Evolutionary conservation across 2,113 vertebrate species (phyloP).

Genomic region (Bostrychus sinensis): DNA sequence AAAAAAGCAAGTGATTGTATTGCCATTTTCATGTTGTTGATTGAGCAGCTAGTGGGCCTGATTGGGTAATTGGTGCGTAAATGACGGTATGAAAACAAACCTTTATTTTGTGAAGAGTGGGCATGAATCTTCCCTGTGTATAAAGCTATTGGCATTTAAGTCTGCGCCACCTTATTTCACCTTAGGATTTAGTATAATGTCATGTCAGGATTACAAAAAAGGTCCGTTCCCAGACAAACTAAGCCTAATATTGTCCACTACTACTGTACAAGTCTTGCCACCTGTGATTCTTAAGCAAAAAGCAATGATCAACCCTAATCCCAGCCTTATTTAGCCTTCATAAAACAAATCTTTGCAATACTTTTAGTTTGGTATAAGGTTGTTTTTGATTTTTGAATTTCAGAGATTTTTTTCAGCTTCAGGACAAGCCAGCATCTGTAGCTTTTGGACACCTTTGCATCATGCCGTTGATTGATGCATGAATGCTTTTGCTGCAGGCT

Average conservation of each 20-base stretch:
- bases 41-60: no score
- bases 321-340: no score
- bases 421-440: not conserved
- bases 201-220: not conserved
- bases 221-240: not conserved
- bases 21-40: not conserved
- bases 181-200: slow-evolving; percentile 5
- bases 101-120: not conserved
- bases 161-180: not conserved
- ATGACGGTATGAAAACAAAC: no score
- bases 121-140: not conserved
- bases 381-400: not conserved
- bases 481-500: not conserved
- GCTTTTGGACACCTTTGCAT: not conserved
- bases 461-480: not conserved
- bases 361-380: not conserved
- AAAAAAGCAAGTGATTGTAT: not conserved
- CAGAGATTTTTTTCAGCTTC: not conserved
- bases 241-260: no score
- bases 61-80: not conserved
- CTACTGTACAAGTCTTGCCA: no score
- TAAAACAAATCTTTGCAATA: not conserved
- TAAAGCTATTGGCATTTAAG: slow-evolving; percentile 3
- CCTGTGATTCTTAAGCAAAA: no score
- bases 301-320: no score